Conservation (phyloP, 2,888 invertebrate species). For the Pandemis cinnamomeana region DNA sequence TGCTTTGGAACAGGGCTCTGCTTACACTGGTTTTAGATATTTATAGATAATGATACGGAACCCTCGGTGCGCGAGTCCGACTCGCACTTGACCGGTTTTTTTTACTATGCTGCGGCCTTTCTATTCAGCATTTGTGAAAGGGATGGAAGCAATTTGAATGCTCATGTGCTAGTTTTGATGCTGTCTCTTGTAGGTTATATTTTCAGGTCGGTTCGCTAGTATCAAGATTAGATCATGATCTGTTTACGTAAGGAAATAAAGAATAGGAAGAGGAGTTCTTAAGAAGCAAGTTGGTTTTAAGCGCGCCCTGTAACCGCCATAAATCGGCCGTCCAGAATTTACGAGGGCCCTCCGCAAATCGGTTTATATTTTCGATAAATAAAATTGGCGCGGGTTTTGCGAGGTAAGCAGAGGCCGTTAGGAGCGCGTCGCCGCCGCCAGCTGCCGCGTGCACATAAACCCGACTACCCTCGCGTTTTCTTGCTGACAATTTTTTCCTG, state of each 20-base stretch:
- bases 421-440: slow-evolving; percentile 78
- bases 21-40: too few relatives aligned
- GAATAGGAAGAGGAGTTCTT: slow-evolving; percentile 64
- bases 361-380: slow-evolving; percentile 85
- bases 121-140: too few relatives aligned
- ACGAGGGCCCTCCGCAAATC: slow-evolving; percentile 83
- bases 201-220: slow-evolving; percentile 13
- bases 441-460: slow-evolving; percentile 82
- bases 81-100: too few relatives aligned
- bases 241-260: slow-evolving; percentile 55
- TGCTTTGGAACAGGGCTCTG: too few relatives aligned
- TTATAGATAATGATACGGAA: too few relatives aligned
- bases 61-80: too few relatives aligned
- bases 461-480: slow-evolving; percentile 84
- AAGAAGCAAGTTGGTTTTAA: slow-evolving; percentile 78
- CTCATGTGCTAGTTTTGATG: too few relatives aligned
- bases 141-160: too few relatives aligned
- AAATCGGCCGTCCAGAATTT: slow-evolving; percentile 81
- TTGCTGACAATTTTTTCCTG: slow-evolving; percentile 85
- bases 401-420: slow-evolving; percentile 84
- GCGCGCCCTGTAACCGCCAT: slow-evolving; percentile 80
- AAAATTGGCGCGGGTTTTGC: slow-evolving; percentile 85
- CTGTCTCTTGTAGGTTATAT: not conserved
- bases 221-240: slow-evolving; percentile 39
- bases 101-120: too few relatives aligned